phyloP scores from a whole-genome alignment of 1,140 invertebrate genomes.

The Bombus vancouverensis region DNA sequence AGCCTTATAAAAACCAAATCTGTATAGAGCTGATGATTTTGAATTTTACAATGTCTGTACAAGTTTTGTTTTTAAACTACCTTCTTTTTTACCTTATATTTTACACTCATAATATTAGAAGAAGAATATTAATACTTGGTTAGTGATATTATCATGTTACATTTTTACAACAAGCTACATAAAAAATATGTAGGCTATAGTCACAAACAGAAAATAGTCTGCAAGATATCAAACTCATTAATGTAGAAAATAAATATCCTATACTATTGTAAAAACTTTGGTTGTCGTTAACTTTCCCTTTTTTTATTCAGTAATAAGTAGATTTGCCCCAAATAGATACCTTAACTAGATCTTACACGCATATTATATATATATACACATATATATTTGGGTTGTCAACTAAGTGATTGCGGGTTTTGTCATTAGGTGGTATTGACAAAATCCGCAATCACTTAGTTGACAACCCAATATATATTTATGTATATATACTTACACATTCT shows the following conservation, averaged over 20 bases:
- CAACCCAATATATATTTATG: neutral
- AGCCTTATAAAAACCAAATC: conserved; percentile 40
- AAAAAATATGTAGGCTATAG: conserved; percentile 17
- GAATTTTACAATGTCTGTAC: conserved; percentile 12
- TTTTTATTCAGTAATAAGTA: conserved; percentile 16
- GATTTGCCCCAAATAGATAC: conserved; percentile 9
- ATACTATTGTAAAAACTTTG: conserved; percentile 38
- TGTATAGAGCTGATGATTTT: conserved; percentile 26
- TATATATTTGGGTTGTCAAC: neutral
- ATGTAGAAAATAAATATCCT: conserved; percentile 48
- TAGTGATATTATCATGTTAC: neutral
- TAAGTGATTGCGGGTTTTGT: too few relatives aligned
- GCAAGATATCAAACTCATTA: conserved; percentile 38
- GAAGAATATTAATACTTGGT: conserved; percentile 33
- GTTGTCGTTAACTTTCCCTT: neutral
- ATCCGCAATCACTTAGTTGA: too few relatives aligned
- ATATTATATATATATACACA: neutral
- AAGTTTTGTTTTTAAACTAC: neutral
- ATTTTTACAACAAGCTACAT: neutral
- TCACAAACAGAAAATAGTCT: conserved; percentile 20
- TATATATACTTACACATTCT: conserved; percentile 5
- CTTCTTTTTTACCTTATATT: neutral
- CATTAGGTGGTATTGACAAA: too few relatives aligned
- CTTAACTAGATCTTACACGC: conserved; percentile 27
- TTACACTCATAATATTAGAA: neutral